Base-by-base conservation (phyloP, 2,113 vertebrate species). In the Corythoichthys haematopterus region DNA sequence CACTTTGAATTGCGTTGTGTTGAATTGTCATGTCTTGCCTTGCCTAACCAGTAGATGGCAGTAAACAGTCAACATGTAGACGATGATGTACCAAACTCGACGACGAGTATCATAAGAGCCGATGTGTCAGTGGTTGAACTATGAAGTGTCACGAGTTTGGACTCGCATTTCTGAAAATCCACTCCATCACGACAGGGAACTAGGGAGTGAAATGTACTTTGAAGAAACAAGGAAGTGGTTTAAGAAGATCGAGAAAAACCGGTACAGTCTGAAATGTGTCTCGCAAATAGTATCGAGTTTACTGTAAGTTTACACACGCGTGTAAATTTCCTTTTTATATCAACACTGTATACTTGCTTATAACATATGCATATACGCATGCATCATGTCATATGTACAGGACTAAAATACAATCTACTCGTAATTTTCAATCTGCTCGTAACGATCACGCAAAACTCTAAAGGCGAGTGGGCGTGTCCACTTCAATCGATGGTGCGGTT, bases 181-280 rank as follows among this genome's bases (percentile, higher is more conserved):
- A 12, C 35, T 36, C 13, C 12, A 13, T 33, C 3, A 55, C 10
- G 52, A 0, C 50, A 13, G 20, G 20, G 20, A 28, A 28, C 20
- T 28, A 0, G 20, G 20, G 20, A 28, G 3, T 40, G 40, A 1
- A 16, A 36, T n/a, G 36, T 35, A 2, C 0, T 64, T 66, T 28
- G 65, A 71, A 70, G 64, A 37, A 66, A 70, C 73, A 74, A 46
- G 43, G 20, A 14, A 46, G 10, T 46, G 5, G 11, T 33, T 46
- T 20, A 46, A 65, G 45, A 0, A 0, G 9, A 37, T 35, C 50
- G 7, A 36, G 69, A 62, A 40, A 69, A 76, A 77, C 67, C 33
- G 15, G 64, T 74, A n/a, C 20, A 33, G 40, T 28, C 16, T 35
- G 2, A 73, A 48, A 37, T 7, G 38, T 14, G 3, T 13, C 1